Conservation (phyloP, 2,113 vertebrate genomes). For the Callorhinus ursinus region DNA sequence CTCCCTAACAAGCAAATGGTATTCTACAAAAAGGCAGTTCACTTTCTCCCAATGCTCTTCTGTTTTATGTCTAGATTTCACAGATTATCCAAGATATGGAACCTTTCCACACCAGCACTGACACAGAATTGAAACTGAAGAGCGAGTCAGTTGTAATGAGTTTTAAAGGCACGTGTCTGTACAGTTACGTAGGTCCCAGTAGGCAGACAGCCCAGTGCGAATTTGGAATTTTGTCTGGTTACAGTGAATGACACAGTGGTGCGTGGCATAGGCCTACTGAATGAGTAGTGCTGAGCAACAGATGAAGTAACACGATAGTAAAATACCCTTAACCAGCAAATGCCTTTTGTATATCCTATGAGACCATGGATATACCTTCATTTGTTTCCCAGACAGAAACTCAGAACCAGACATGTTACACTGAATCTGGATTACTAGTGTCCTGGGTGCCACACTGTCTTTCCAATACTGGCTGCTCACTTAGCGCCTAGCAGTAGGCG, state of each 20-base stretch:
- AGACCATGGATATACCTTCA: background rate
- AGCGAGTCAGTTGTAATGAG: constrained; percentile 2
- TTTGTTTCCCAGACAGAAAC: constrained; percentile 36
- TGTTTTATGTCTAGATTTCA: constrained; percentile 40
- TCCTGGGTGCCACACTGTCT: background rate
- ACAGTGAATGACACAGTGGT: background rate
- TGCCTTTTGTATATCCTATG: background rate
- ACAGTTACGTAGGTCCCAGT: background rate
- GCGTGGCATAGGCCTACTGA: background rate
- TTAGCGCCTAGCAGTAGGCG: background rate
- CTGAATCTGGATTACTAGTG: background rate
- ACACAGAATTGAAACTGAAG: constrained; percentile 41
- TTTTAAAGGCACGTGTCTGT: background rate
- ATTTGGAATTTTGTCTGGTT: background rate
- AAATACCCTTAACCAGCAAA: background rate
- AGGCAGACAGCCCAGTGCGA: background rate
- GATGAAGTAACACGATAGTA: too few relatives aligned
- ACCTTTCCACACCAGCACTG: constrained; percentile 2
- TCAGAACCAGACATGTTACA: background rate
- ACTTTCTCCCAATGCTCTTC: background rate
- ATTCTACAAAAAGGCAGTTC: constrained; percentile 3
- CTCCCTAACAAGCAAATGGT: background rate
- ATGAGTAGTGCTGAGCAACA: background rate
- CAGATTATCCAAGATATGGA: background rate
- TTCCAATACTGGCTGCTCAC: background rate